Base-by-base conservation (phyloP, 2,888 invertebrate genomes). In the Dryadula phaetusa region DNA sequence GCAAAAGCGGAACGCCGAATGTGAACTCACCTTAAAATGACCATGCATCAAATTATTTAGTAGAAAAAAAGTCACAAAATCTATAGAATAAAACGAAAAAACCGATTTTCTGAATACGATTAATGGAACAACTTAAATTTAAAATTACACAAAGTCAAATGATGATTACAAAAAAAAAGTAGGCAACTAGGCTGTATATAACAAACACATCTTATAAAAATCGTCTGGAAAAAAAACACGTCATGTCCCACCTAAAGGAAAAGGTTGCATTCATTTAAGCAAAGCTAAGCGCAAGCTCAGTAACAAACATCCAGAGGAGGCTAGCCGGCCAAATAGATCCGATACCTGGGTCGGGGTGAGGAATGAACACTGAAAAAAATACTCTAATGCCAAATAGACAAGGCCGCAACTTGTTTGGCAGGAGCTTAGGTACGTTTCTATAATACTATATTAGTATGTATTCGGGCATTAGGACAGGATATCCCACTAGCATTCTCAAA, bases 291-390 rank as follows among this genome's bases (percentile, higher is more conserved):
- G 80, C 74, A 90, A 89, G 87, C 87, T 84, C 85, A 81, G 78
- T 79, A 79, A 88, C 83, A 90, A 90, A 91, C 88, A 92, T 92
- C 90, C 88, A 90, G 89, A 93, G 92, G 92, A 92, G 92, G 92
- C 88, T 92, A 92, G 92, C 92, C 92, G 90, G 88, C 86, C 83
- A 85, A n/a, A 79, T 85, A 91, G 86, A 82, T 80, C 85, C 86
- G 87, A 86, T 87, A 87, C 88, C 82, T 82, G 87, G 87, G 91
- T 93, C 93, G 90, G 93, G 93, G 93, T 93, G 90, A 88, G 91
- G 91, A 87, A 83, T 84, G n/a, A n/a, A 90, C 92, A 93, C 93
- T 93, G 93, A 91, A 93, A 93, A 90, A 92, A 89, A 92, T 87
- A 90, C 89, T 93, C 92, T 93, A 92, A 88, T 88, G 92, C 92